Evolutionary conservation across 2,797 vertebrate species (phyloP).

Genomic region (Alectoris magna): DNA sequence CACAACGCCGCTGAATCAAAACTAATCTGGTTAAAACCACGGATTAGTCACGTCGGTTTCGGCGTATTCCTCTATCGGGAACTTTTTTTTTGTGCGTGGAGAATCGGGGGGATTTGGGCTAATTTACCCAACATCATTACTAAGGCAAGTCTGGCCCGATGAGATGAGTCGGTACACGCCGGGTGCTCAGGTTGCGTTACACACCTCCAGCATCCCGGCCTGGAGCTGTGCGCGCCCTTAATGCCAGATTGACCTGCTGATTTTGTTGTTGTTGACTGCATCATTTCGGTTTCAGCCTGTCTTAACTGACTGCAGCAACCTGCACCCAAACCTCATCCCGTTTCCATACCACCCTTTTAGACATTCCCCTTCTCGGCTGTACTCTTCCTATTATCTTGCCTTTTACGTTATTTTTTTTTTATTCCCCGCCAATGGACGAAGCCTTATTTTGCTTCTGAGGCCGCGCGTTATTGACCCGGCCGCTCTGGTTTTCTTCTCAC

Average conservation of each 20-base stretch:
- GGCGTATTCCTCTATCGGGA: slow-evolving; percentile 7
- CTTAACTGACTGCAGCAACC: neutral
- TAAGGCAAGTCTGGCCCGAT: slow-evolving; percentile 10
- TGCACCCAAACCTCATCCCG: neutral
- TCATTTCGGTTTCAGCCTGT: neutral
- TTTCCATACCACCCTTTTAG: slow-evolving; percentile 16
- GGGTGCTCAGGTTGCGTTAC: slow-evolving; percentile 33
- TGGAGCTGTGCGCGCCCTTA: neutral
- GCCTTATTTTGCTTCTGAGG: neutral
- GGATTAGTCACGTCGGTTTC: slow-evolving; percentile 66
- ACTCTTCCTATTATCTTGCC: no score
- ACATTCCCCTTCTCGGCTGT: neutral
- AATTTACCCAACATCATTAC: slow-evolving; percentile 58
- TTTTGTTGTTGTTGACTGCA: neutral
- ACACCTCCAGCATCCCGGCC: neutral
- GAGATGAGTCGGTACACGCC: slow-evolving; percentile 53
- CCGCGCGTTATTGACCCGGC: slow-evolving; percentile 9
- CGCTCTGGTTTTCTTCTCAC: neutral
- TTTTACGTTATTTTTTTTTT: neutral
- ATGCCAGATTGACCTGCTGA: neutral
- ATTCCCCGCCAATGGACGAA: neutral
- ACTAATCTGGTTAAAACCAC: slow-evolving; percentile 67
- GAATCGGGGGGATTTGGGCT: slow-evolving; percentile 50
- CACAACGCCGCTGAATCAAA: slow-evolving; percentile 57
- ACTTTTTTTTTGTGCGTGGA: slow-evolving; percentile 20